phyloP scores from a whole-genome alignment of 2,888 invertebrate genomes.

The Callinectes sapidus region DNA sequence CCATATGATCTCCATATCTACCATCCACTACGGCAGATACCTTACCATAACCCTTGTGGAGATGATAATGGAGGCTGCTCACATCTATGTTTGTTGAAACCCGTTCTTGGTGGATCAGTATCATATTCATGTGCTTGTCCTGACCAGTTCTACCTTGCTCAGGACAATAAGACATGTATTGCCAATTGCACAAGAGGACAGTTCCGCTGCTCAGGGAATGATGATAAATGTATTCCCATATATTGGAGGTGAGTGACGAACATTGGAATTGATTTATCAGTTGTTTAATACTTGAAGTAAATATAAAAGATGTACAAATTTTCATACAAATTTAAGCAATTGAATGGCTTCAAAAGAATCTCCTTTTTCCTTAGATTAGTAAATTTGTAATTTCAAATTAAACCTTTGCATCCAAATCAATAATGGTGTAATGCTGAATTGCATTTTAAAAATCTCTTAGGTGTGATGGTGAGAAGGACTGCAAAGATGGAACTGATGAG shows the following conservation, averaged over 20 bases:
- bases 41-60: conserved; percentile 93
- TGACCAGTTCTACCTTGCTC: conserved; percentile 89
- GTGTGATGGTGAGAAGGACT: conserved; percentile 94
- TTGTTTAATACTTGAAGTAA: not conserved
- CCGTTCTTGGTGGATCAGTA: conserved; percentile 86
- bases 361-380: too few species aligned
- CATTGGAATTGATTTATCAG: not conserved
- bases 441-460: conserved; percentile 74
- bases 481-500: conserved; percentile 94
- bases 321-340: not conserved
- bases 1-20: conserved; percentile 95
- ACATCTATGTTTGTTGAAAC: conserved; percentile 93
- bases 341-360: not conserved
- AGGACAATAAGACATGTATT: conserved; percentile 90
- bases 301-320: not conserved
- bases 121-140: conserved; percentile 94
- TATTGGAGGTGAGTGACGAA: conserved; percentile 84
- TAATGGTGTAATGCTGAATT: not conserved
- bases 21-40: conserved; percentile 90
- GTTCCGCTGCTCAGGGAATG: conserved; percentile 83
- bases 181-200: conserved; percentile 96
- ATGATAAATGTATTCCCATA: conserved; percentile 86
- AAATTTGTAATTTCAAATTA: not conserved
- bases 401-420: not conserved
- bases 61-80: conserved; percentile 96